Base-by-base conservation (phyloP, 2,888 invertebrate genomes). In the Agapetus fuscipes region DNA sequence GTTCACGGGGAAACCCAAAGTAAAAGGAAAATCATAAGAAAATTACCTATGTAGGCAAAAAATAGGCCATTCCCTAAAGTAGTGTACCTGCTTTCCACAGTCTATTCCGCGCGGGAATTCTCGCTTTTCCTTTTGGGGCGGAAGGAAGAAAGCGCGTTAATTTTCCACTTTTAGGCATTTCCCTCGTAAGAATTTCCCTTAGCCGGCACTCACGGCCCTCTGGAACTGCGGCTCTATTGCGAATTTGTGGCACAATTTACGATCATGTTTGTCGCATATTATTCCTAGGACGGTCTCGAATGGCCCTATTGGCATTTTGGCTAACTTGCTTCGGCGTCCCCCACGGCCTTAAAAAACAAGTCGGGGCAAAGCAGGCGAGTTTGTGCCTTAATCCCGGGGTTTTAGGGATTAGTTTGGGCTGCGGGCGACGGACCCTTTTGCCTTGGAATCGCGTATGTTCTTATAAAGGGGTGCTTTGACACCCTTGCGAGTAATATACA, bases 231-330 rank as follows among this genome's bases (percentile, higher is more conserved):
- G 32, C 13, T 25, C 37, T 28, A 67, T 69, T 69, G 66, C 69
- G 67, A 69, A 68, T 70, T 68, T 66, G 65, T 61, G 62, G 64
- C 62, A 62, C 64, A 68, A 66, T 69, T 69, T 68, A 70, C 63
- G 67, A 63, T 54, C 52, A 51, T 53, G 45, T 52, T 44, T 51
- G 54, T 60, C 56, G 60, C 58, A 56, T 63, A 60, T 56, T 50
- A 58, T 56, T 45, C 58, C 59, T 63, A 58, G 54, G 41, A 44
- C 38, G 44, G 40, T 39, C 42, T 37, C 56, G 60, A 67, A 65
- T 64, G 62, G 66, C 65, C 60, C 63, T 61, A 64, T 64, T 59
- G 67, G 62, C 63, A 52, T 65, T 66, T 61, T 58, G 61, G 59
- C 59, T 60, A 60, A 61, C 63, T 62, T 60, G 61, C 61, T 59